Conservation (phyloP, 2,113 vertebrate genomes). For the Hippocampus mohnikei region DNA sequence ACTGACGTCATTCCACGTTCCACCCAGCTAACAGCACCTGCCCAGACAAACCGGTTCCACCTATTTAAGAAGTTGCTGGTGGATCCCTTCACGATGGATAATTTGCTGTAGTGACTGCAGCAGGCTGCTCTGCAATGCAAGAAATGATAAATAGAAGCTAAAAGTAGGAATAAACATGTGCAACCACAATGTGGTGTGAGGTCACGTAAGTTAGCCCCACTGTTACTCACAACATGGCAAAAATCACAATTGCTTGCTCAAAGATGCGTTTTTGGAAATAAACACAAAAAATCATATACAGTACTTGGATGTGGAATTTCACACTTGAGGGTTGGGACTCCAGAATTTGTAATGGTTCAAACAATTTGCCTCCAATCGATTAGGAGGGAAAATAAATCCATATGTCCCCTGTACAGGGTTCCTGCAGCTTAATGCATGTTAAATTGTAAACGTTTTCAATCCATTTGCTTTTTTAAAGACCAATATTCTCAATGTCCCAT, state of each 20-base stretch:
- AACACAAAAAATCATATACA: not conserved
- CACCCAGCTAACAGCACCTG: conserved; percentile 18
- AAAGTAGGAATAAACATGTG: not conserved
- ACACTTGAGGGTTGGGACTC: not conserved
- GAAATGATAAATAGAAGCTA: not conserved
- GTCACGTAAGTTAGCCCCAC: too few species aligned
- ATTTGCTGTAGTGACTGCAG: not conserved
- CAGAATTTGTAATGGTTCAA: not conserved
- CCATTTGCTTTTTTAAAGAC: too few species aligned
- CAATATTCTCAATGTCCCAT: too few species aligned
- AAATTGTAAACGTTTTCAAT: too few species aligned
- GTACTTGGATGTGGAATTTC: not conserved
- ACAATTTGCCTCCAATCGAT: not conserved
- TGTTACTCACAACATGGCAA: not conserved
- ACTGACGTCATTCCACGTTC: conserved; percentile 9
- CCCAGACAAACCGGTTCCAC: conserved; percentile 42
- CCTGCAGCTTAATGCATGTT: too few species aligned
- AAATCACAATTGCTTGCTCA: not conserved
- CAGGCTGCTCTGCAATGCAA: not conserved
- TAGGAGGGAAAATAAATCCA: too few species aligned
- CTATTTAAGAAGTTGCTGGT: not conserved
- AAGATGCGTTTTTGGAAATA: not conserved
- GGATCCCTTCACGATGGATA: not conserved
- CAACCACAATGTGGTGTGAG: too few species aligned
- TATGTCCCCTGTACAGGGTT: too few species aligned